These are phyloP conservation scores for Lagopus muta DNA, from an alignment of 2,113 vertebrate genomes.

Conservation along the genomic window DNA sequence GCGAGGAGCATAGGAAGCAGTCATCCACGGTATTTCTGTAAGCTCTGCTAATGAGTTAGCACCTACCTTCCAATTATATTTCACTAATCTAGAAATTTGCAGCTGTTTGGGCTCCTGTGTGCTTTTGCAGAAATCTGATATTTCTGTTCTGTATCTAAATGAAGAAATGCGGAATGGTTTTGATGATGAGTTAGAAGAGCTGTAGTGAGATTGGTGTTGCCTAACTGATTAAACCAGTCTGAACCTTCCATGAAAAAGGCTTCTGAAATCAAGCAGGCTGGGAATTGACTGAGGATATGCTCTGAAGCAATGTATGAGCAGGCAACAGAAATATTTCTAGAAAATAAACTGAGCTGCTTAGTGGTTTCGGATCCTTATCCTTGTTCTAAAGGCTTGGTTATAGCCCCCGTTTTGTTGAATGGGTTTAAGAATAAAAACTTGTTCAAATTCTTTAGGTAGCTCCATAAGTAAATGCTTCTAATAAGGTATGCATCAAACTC, in stretches of 20 bases:
- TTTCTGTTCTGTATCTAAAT: not conserved
- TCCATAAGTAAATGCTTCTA: not conserved
- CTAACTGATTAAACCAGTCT: conserved; percentile 7
- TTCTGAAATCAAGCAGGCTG: conserved; percentile 6
- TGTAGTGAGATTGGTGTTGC: not conserved
- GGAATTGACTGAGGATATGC: not conserved
- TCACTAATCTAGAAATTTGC: conserved; percentile 28
- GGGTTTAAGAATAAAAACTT: not conserved
- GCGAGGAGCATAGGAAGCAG: not conserved
- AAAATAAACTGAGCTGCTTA: not conserved
- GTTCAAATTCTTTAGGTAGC: not conserved
- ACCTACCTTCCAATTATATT: conserved; percentile 21
- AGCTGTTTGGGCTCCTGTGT: conserved; percentile 11
- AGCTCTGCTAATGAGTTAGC: not conserved
- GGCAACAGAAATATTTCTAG: not conserved
- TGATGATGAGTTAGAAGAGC: conserved; percentile 4
- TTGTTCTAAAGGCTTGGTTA: not conserved
- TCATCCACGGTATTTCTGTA: not conserved
- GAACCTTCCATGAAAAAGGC: not conserved
- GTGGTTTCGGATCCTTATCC: not conserved
- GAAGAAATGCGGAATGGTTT: not conserved
- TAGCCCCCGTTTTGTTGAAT: not conserved
- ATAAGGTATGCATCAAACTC: not conserved
- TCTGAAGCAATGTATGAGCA: not conserved
- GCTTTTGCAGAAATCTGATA: not conserved